phyloP scores from a whole-genome alignment of 2,113 vertebrate genomes.

The Galemys pyrenaicus region DNA sequence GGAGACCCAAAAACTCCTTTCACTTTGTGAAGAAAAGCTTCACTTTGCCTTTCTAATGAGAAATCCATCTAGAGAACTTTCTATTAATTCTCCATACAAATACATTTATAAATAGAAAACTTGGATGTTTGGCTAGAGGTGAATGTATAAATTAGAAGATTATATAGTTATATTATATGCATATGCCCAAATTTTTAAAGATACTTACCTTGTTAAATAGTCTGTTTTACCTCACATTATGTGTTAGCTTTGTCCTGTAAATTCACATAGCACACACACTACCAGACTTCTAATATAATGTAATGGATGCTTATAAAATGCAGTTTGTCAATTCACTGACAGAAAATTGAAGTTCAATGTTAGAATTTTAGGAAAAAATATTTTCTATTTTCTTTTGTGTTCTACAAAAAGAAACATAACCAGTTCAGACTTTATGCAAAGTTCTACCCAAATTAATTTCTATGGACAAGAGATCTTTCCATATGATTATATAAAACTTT shows the following conservation, averaged over 20 bases:
- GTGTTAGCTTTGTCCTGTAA: not conserved
- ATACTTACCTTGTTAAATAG: conserved; percentile 29
- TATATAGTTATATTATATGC: not conserved
- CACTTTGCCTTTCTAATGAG: conserved; percentile 9
- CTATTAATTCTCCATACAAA: not conserved
- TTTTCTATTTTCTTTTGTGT: conserved; percentile 43
- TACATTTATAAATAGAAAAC: not conserved
- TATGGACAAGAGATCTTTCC: conserved; percentile 1
- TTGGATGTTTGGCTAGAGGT: not conserved
- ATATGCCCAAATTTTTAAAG: not conserved
- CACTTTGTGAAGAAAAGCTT: not conserved
- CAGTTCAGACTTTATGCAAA: not conserved
- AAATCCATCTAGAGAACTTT: not conserved
- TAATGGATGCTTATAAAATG: not conserved
- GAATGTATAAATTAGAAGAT: conserved; percentile 10
- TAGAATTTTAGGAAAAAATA: conserved; percentile 9
- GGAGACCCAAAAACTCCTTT: not conserved
- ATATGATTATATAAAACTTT: not conserved
- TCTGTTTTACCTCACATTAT: not conserved
- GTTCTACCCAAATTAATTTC: conserved; percentile 33
- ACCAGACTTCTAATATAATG: not conserved
- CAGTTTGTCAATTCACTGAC: not conserved
- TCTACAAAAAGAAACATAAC: not conserved
- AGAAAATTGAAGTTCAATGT: not conserved
- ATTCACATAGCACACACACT: not conserved